Conservation (phyloP, 92 coral and sea anemone species). For the Porites divaricata region DNA sequence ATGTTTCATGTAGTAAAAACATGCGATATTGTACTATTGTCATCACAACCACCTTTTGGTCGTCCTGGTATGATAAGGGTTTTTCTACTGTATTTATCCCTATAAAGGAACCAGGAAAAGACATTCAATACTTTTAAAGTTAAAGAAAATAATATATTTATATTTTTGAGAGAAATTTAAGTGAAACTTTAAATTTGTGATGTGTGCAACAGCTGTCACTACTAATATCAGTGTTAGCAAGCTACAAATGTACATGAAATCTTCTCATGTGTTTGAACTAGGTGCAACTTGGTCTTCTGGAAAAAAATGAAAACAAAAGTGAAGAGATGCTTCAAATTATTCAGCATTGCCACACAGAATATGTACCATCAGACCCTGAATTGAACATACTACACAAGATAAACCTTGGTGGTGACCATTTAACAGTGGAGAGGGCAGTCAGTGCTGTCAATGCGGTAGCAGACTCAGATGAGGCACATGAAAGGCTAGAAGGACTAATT, state of each 20-base stretch:
- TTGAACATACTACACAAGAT: conserved; percentile 26
- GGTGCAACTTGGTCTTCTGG: conserved; percentile 52
- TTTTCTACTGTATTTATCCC: too few species aligned
- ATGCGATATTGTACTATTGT: too few species aligned
- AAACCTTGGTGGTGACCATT: conserved; percentile 54
- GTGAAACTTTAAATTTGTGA: too few species aligned
- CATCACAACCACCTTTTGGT: too few species aligned
- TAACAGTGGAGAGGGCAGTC: neutral
- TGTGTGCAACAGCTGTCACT: too few species aligned
- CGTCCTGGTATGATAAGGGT: too few species aligned
- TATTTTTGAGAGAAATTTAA: too few species aligned
- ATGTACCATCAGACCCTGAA: conserved; percentile 44
- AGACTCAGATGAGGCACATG: conserved; percentile 48
- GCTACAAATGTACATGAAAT: neutral
- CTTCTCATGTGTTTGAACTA: conserved; percentile 13
- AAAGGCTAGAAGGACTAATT: conserved; percentile 43
- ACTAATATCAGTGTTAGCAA: too few species aligned
- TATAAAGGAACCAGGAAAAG: too few species aligned
- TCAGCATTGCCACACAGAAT: conserved; percentile 37
- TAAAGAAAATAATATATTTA: too few species aligned
- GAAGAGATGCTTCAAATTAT: conserved; percentile 57
- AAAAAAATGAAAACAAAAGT: conserved; percentile 49
- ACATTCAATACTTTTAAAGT: too few species aligned
- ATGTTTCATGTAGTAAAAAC: too few species aligned
- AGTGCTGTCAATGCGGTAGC: conserved; percentile 38